Base-by-base conservation (phyloP, 2,888 invertebrate species). In the Lochmaea capreae region DNA sequence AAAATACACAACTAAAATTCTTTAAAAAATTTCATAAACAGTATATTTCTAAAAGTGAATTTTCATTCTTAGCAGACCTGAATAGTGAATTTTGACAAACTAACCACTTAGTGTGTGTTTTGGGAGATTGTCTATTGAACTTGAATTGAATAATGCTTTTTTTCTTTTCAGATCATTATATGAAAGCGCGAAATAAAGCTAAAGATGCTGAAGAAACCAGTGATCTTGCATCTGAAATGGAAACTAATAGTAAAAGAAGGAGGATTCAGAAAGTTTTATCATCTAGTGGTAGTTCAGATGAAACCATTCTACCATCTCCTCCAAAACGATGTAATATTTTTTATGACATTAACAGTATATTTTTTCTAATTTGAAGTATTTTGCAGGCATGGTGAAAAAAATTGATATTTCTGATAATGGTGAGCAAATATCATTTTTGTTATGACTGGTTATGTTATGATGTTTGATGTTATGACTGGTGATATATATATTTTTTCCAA, bases 191-290 rank as follows among this genome's bases (percentile, higher is more conserved):
- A 43, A 43, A 43, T 43, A 43, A 43, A 43, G 43, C 43, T 4
- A 43, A 43, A 43, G 43, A 43, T 43, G 43, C 43, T 43, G 43
- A 43, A 43, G 43, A 43, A 43, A 43, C 43, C 43, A 43, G 43
- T 43, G 43, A 43, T 43, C 43, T 43, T 12, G 43, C 43, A 43
- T 43, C 43, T 43, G 43, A 43, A 43, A 43, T 43, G 43, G 43
- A 43, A 67, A 67, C 58, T 67, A 58, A 67, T n/a, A 67, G 58
- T 57, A 67, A 42, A 57, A 57, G 67, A 22, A 67, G 58, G n/a
- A 67, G 57, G 57, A 67, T 67, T 67, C 67, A 67, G 67, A 67
- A 67, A 67, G 67, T 66, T 3, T 57, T 67, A 57, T 67, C 67
- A 57, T 67, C 67, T 57, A 67, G 67, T 67, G 67, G 57, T 18